phyloP scores from a whole-genome alignment of 2,113 vertebrate genomes.

The Phoxinus phoxinus region DNA sequence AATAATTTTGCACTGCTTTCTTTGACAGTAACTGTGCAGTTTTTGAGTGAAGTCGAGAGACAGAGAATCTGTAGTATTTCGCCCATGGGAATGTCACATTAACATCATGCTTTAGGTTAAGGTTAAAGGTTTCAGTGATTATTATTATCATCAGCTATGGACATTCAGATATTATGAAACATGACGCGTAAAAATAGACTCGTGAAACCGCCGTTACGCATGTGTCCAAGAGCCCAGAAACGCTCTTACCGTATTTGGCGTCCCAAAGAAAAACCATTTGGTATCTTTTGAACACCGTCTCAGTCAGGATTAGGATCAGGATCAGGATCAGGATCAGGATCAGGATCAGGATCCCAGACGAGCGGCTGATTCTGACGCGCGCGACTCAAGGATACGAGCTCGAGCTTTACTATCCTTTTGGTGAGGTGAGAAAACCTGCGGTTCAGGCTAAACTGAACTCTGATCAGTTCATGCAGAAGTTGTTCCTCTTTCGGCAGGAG shows the following conservation, averaged over 20 bases:
- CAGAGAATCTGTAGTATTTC: neutral
- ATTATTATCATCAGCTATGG: neutral
- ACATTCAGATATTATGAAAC: neutral
- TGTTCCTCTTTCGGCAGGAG: constrained; percentile 1
- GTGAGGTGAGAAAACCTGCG: neutral
- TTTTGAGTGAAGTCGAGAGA: neutral
- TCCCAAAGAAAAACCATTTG: constrained; percentile 84
- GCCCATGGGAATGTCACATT: neutral
- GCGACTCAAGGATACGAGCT: neutral
- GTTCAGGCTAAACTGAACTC: neutral
- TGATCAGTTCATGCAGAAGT: neutral
- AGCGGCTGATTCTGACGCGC: constrained; percentile 7
- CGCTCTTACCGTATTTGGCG: constrained; percentile 79
- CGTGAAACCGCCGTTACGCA: neutral
- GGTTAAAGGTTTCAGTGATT: neutral
- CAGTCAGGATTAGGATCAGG: neutral
- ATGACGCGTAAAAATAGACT: neutral
- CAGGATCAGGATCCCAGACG: neutral
- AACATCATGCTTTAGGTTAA: neutral
- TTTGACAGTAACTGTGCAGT: neutral
- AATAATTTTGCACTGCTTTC: neutral
- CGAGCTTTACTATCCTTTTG: constrained; percentile 6
- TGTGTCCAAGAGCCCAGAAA: constrained; percentile 1
- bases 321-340: constrained; percentile 3
- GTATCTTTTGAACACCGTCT: constrained; percentile 56